Base-by-base conservation (phyloP, 2,888 invertebrate species). In the Atethmia centrago region DNA sequence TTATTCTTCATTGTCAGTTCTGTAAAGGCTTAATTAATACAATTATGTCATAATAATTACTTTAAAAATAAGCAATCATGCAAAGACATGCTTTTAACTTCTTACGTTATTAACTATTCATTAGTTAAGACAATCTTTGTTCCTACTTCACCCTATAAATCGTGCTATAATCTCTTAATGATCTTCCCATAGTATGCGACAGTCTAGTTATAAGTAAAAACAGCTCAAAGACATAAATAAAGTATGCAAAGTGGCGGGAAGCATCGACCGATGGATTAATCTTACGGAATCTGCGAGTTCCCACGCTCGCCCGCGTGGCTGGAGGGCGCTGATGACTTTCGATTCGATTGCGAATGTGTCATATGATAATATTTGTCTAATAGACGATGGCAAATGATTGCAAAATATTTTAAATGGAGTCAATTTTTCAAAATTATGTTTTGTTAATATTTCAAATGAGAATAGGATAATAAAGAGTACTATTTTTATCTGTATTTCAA, bases 221-320 rank as follows among this genome's bases (percentile, higher is more conserved):
- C 82, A 76, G 77, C 70, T 75, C 84, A 86, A 85, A 87, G 87
- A 91, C 88, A 88, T 89, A 90, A 91, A 90, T 92, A 91, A 91
- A 88, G 83, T 88, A 92, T 90, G 90, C 91, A 90, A 89, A 92
- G 88, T 85, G 87, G 83, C 82, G 84, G 87, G 88, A 88, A 88
- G 88, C 88, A 87, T 85, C 89, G 88, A 79, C 87, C 90, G 87
- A 91, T 88, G 92, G 91, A 92, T 93, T 93, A 91, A 92, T 91
- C 90, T 88, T 87, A 86, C 86, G 85, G 92, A 90, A 90, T 89
- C 89, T 84, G 81, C 82, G 77, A 83, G 91, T 93, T 93, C 93
- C 91, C 93, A 93, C 93, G 93, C 86, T 87, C 78, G 59, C 85
- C 79, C 64, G 68, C 70, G 82, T 80, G 51, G 78, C 76, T 84